Evolutionary conservation across 2,888 invertebrate species (phyloP).

Genomic region (Macaria liturata): DNA sequence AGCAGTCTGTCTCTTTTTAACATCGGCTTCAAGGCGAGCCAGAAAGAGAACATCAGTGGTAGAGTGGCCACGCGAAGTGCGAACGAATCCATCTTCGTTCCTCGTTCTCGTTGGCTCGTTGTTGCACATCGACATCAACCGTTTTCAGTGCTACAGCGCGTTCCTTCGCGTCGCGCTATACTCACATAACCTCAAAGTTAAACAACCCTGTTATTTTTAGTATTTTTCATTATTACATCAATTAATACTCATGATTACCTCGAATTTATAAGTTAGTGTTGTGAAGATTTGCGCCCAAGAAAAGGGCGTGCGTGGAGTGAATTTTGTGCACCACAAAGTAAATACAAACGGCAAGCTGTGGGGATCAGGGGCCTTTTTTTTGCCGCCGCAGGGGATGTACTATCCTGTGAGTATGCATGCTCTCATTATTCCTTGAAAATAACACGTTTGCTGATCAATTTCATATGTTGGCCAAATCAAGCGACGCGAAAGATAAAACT

Average conservation of each 20-base stretch:
- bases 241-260: conserved; percentile 78
- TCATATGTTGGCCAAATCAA: conserved; percentile 15
- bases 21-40: conserved; percentile 43
- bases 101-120: conserved; percentile 45
- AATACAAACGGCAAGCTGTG: conserved; percentile 96
- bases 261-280: conserved; percentile 78
- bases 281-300: conserved; percentile 72
- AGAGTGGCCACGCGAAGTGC: conserved; percentile 62
- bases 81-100: conserved; percentile 53
- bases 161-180: conserved; percentile 79
- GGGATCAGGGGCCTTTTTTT: conserved; percentile 97
- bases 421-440: conserved; percentile 24
- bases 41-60: conserved; percentile 43
- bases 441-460: conserved; percentile 27
- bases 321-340: conserved; percentile 84
- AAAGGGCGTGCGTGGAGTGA: conserved; percentile 77
- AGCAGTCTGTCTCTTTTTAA: conserved; percentile 58
- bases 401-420: conserved; percentile 92
- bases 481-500: conserved; percentile 4
- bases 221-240: conserved; percentile 59
- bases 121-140: conserved; percentile 81
- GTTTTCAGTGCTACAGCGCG: conserved; percentile 81
- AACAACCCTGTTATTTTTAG: conserved; percentile 65
- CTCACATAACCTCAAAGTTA: conserved; percentile 78
- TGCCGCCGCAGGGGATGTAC: conserved; percentile 98